Conservation (phyloP, 2,888 invertebrate genomes). For the Microctonus hyperodae region DNA sequence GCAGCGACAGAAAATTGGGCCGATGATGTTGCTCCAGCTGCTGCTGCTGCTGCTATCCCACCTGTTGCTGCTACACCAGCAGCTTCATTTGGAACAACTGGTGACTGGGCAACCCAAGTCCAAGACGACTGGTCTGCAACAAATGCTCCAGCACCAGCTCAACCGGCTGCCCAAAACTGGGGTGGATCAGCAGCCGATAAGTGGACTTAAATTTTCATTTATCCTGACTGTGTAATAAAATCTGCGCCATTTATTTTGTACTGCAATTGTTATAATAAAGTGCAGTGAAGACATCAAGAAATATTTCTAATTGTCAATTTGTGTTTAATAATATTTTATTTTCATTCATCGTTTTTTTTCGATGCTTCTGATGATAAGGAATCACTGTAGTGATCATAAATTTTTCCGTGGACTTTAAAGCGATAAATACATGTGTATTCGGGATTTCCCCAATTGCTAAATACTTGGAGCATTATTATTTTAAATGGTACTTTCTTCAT, state of each 20-base stretch:
- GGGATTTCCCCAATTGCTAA: constrained; percentile 53
- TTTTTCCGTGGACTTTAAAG: constrained; percentile 52
- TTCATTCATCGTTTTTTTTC: not conserved
- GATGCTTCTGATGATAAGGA: not conserved
- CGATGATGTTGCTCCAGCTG: constrained; percentile 61
- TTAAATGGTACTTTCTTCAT: constrained; percentile 42
- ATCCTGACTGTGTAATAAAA: constrained; percentile 51
- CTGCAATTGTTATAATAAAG: not conserved
- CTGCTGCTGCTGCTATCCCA: constrained; percentile 49
- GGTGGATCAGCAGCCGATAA: constrained; percentile 68
- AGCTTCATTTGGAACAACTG: constrained; percentile 46
- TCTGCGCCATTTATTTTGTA: not conserved
- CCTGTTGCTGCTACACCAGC: constrained; percentile 50
- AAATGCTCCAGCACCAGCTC: constrained; percentile 57
- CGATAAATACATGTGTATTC: constrained; percentile 54
- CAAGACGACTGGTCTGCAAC: constrained; percentile 69
- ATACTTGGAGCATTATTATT: constrained; percentile 46
- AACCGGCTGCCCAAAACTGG: constrained; percentile 66
- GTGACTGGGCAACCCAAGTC: constrained; percentile 39
- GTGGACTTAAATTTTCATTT: constrained; percentile 48
- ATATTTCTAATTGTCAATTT: not conserved
- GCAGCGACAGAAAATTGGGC: constrained; percentile 65
- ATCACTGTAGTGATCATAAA: constrained; percentile 20
- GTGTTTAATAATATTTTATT: not conserved
- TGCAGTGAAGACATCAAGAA: constrained; percentile 12